Percentiles rank a stretch among this genome's conserved stretches.
phyloP scores from a whole-genome alignment of 2,888 invertebrate genomes.

The Eremobia ochroleuca region DNA sequence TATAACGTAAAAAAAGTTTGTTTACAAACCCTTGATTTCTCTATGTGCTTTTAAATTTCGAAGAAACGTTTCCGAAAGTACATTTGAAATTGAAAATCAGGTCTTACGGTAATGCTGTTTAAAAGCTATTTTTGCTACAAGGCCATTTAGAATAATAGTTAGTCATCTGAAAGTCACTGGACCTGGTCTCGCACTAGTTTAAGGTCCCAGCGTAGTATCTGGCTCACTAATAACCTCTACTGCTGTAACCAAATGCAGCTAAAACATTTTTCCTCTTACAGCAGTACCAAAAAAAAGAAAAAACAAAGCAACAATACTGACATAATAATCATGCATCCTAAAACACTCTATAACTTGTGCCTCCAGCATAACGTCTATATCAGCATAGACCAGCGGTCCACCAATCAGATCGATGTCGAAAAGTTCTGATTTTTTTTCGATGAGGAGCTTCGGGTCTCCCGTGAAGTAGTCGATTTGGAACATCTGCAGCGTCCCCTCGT shows the following conservation, averaged over 20 bases:
- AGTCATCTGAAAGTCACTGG: neutral
- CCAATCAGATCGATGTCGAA: conserved; percentile 80
- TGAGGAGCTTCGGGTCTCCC: conserved; percentile 73
- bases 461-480: conserved; percentile 79
- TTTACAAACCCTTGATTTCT: neutral
- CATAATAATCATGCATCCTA: conserved; percentile 81
- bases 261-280: neutral
- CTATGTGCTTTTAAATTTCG: neutral
- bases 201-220: too few species aligned
- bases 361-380: conserved; percentile 74
- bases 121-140: neutral
- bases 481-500: conserved; percentile 59
- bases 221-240: neutral
- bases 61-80: neutral
- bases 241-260: neutral
- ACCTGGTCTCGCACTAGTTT: too few species aligned
- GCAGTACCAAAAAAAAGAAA: neutral
- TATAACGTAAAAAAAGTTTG: neutral
- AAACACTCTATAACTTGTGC: conserved; percentile 80
- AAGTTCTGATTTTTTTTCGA: conserved; percentile 76
- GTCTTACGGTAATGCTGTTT: neutral
- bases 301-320: conserved; percentile 62
- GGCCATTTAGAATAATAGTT: neutral
- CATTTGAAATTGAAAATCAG: neutral
- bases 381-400: conserved; percentile 73